These are phyloP conservation scores for Haplochromis vanheusdeni DNA, from an alignment of 2,113 vertebrate genomes.

Conservation along the genomic window DNA sequence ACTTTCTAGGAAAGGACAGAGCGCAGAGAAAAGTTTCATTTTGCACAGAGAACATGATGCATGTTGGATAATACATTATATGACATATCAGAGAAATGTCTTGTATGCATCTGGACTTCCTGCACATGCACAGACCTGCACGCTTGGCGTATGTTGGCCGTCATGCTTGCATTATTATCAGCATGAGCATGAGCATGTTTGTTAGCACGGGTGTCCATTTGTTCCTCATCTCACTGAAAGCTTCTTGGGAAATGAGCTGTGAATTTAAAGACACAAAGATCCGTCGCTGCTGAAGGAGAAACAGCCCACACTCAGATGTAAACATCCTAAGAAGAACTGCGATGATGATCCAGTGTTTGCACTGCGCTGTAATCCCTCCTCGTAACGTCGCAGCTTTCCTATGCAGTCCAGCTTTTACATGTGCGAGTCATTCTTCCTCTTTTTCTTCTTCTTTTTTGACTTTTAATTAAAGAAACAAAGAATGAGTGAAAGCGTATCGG, in stretches of 20 bases:
- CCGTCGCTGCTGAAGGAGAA: background rate
- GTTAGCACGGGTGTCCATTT: background rate
- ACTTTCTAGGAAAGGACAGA: background rate
- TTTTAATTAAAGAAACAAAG: conserved; percentile 38
- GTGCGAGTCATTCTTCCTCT: background rate
- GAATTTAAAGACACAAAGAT: conserved; percentile 8
- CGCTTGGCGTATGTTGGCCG: background rate
- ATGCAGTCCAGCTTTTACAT: background rate
- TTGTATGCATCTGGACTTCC: background rate
- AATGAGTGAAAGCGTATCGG: background rate
- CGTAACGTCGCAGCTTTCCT: background rate
- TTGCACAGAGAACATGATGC: fast-evolving
- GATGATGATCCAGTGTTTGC: background rate
- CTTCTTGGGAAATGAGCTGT: conserved; percentile 6
- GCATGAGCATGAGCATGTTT: background rate
- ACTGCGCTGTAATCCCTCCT: background rate
- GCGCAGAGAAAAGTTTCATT: background rate
- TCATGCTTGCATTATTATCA: background rate
- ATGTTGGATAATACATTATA: fast-evolving
- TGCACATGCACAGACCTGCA: background rate
- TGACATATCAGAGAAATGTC: background rate
- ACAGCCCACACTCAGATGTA: background rate
- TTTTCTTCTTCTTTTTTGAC: background rate
- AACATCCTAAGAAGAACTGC: background rate
- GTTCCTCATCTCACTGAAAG: background rate